Evolutionary conservation across 35 echinoderm and acorn worm species (phyloP), one percentile per base, ranked within the genome.

Genomic region (Apostichopus californicus): DNA sequence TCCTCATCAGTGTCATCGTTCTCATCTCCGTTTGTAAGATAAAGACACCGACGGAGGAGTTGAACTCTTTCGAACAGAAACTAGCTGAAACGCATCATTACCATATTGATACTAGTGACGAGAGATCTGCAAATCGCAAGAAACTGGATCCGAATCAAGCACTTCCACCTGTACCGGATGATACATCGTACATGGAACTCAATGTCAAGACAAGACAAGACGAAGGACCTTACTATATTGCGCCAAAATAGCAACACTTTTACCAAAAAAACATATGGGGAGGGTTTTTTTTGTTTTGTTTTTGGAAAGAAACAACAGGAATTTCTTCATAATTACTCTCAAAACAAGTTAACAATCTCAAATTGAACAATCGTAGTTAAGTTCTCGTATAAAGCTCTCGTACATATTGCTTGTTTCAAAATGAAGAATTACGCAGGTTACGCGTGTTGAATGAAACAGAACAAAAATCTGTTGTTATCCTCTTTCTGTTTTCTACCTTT

Each of bases 1-100:
- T 83, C 55, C 11, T 83, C 10, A 46, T 83, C 5, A 83, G 55
- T 56, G 6, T 83, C 5, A 5, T 56, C 46, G 17, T 83, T 55
- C 55, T 83, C 46, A 83, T 83, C 55, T 55, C 54, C 6, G 46
- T 83, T 25, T 56, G 3, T 11, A 83, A 83, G 55, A 6, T 83
- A 11, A 83, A 83, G 18, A 68, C 64, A 55, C 55, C 80, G 80
- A 46, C 34, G 55, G 34, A 55, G 53, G 6, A 18, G 1, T 18
- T 54, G 9, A 17, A 13, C 6, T 55, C 52, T 55, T 0, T 55
- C 52, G 18, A 54, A 56, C 8, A 55, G 25, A 25, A 13, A 83
- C 18, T 18, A 53, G 80, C 80, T 5, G 80, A 83, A 83, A 54
- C 80, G 34, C 80, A 83, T 55, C 80, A 83, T 55, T 83, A 83